phyloP scores from a whole-genome alignment of 2,113 vertebrate genomes.

The Poeciliopsis retropinna region DNA sequence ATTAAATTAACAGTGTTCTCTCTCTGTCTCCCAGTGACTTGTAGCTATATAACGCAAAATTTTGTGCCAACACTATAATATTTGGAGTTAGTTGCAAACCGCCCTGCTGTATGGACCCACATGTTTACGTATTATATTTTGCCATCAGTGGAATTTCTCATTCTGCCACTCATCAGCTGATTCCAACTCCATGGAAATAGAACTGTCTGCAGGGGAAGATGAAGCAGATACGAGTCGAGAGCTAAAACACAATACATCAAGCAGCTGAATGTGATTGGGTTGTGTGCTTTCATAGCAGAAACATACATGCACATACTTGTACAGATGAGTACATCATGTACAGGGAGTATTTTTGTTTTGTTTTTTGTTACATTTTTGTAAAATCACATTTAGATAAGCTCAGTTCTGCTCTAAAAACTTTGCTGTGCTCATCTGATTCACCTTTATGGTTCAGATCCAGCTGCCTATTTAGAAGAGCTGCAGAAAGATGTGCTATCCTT shows the following conservation, averaged over 20 bases:
- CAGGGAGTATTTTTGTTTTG: not conserved
- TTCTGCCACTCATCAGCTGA: not conserved
- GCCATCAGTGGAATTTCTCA: not conserved
- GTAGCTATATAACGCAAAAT: not conserved
- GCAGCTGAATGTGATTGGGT: no score
- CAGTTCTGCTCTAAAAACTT: not conserved
- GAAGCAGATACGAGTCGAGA: not conserved
- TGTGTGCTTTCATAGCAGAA: no score
- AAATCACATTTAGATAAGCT: not conserved
- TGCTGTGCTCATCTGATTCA: not conserved
- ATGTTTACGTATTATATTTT: not conserved
- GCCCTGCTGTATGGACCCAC: not conserved
- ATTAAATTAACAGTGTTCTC: not conserved
- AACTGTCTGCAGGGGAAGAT: not conserved
- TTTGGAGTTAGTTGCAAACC: not conserved
- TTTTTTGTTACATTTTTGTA: no score
- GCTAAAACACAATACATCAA: no score
- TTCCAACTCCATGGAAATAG: not conserved
- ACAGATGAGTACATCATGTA: not conserved
- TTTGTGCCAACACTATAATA: not conserved
- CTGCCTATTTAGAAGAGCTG: not conserved
- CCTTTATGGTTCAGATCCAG: not conserved
- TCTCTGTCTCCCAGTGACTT: not conserved
- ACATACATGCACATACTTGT: not conserved
- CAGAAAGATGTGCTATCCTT: not conserved